Conservation (phyloP, 2,113 vertebrate genomes). For the Dicaeum eximium region DNA sequence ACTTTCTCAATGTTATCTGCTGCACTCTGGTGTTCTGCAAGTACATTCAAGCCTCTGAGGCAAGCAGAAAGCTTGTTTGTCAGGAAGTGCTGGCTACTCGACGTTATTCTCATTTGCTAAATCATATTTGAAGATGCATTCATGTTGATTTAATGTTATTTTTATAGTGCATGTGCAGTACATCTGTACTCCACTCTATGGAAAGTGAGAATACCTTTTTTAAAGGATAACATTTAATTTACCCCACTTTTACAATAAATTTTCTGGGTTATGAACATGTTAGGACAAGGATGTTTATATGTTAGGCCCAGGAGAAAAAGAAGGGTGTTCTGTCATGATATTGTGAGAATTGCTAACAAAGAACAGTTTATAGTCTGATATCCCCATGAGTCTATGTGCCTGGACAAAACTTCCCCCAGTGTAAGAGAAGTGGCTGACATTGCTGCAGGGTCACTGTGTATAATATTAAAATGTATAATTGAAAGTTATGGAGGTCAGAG, state of each 20-base stretch:
- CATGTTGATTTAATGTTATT: background rate
- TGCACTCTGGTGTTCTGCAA: background rate
- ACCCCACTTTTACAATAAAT: accelerated
- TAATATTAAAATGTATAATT: background rate
- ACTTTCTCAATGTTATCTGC: background rate
- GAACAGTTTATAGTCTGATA: background rate
- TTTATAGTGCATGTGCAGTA: background rate
- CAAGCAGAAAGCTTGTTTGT: background rate
- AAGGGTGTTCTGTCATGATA: background rate
- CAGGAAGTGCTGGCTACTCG: background rate
- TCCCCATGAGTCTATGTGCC: background rate
- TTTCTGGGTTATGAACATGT: background rate
- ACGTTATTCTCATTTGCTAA: background rate
- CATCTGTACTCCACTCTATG: background rate
- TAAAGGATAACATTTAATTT: background rate
- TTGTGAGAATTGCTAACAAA: background rate
- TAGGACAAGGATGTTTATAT: background rate
- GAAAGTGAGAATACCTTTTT: background rate
- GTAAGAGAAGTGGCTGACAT: background rate
- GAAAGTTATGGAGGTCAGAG: background rate
- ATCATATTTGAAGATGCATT: background rate
- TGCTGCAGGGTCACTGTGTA: background rate
- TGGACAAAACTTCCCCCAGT: background rate
- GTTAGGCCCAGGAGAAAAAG: background rate
- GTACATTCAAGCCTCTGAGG: background rate